A percentile compares a stretch with the other conserved stretches of the same genome.
Evolutionary conservation across 1,140 invertebrate species (phyloP).

Genomic region (Dreissena polymorpha): DNA sequence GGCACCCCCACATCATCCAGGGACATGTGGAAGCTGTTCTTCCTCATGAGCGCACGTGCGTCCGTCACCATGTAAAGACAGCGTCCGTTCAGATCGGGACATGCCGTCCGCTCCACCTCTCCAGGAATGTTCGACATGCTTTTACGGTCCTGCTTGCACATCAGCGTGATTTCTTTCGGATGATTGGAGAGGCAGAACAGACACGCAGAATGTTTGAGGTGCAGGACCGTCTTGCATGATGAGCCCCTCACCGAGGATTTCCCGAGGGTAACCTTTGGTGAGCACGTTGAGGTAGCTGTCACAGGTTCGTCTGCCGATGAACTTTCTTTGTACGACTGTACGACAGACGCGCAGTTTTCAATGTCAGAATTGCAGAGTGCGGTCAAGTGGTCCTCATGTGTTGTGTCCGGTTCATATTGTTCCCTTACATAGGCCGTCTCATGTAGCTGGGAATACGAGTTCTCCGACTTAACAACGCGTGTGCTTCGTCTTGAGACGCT

Average conservation of each 20-base stretch:
- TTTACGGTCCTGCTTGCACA: slow-evolving; percentile 2
- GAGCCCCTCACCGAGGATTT: no score
- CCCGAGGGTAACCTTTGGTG: background rate
- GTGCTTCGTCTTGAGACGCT: background rate
- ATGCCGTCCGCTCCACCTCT: background rate
- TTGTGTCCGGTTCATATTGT: background rate
- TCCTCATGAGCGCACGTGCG: background rate
- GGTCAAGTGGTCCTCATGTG: background rate
- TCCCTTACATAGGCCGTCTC: background rate
- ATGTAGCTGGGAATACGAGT: background rate
- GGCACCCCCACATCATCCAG: slow-evolving; percentile 33
- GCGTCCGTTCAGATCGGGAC: background rate
- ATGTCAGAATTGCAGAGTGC: background rate
- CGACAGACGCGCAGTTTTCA: background rate
- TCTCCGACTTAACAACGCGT: background rate
- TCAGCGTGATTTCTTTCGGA: slow-evolving; percentile 11
- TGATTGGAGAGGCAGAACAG: no score
- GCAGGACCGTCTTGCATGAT: no score
- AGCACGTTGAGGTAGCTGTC: background rate
- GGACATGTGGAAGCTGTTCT: slow-evolving; percentile 31
- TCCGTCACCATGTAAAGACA: background rate
- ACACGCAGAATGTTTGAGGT: no score
- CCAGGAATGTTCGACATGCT: slow-evolving; percentile 12
- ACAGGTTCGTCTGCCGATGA: background rate
- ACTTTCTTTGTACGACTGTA: background rate